phyloP scores from a whole-genome alignment of 2,797 vertebrate genomes.

The Platalea minor region DNA sequence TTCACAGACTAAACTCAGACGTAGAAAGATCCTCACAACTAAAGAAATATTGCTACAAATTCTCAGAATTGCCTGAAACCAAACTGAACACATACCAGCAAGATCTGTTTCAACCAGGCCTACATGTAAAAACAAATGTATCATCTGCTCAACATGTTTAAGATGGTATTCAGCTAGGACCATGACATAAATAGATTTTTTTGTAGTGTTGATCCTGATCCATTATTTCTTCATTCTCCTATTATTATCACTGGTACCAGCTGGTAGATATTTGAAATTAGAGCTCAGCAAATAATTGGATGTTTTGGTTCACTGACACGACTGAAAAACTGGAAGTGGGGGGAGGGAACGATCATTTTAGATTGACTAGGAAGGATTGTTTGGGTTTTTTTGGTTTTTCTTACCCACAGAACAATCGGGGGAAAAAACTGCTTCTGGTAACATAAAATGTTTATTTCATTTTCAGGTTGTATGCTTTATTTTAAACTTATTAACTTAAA shows the following conservation, averaged over 20 bases:
- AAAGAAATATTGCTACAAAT: not conserved
- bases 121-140: not conserved
- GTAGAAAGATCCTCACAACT: not conserved
- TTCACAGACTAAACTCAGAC: not conserved
- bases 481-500: not conserved
- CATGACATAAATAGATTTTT: not conserved
- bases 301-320: constrained; percentile 51
- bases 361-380: not conserved
- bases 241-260: constrained; percentile 48
- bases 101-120: not conserved
- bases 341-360: not conserved
- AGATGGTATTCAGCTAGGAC: not conserved
- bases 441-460: not conserved
- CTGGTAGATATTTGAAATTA: constrained; percentile 52
- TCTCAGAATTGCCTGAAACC: constrained; percentile 7
- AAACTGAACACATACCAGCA: not conserved
- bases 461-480: not conserved
- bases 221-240: constrained; percentile 27
- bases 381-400: not conserved
- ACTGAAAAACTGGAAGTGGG: constrained; percentile 31
- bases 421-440: not conserved
- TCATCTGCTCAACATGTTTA: not conserved
- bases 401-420: not conserved
- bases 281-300: constrained; percentile 55
- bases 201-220: not conserved